Percentiles rank a stretch among this genome's conserved stretches.
Conservation (phyloP, 37 sponge, comb jelly and placozoan genomes). For the Diacarnus erythraeanus region DNA sequence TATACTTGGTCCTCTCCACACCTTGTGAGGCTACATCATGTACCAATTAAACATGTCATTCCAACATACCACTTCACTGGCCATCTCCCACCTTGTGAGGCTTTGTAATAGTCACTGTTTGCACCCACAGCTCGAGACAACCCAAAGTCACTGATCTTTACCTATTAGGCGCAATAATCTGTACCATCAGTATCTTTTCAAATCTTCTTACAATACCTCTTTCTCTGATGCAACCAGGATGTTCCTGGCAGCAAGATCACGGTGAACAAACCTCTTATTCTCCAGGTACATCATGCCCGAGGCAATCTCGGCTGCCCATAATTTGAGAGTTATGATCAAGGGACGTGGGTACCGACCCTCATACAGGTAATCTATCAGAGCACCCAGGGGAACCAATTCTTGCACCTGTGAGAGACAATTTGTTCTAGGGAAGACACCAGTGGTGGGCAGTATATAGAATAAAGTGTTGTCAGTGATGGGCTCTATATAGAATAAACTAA, state of each 20-base stretch:
- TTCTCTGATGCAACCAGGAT: constrained; percentile 78
- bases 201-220: constrained; percentile 16
- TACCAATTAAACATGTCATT: too few species aligned
- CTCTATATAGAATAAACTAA: too few species aligned
- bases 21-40: too few species aligned
- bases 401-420: constrained; percentile 60
- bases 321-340: constrained; percentile 56
- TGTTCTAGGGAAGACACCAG: background rate
- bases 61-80: constrained; percentile 96
- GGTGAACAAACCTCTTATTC: constrained; percentile 89
- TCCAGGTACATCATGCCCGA: constrained; percentile 95
- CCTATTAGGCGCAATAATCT: constrained; percentile 19
- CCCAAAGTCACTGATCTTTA: constrained; percentile 99
- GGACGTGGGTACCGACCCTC: constrained; percentile 61
- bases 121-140: constrained; percentile 93
- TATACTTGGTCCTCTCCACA: too few species aligned
- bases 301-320: constrained; percentile 95
- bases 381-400: constrained; percentile 79
- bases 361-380: constrained; percentile 85
- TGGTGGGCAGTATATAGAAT: background rate
- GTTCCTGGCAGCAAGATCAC: constrained; percentile 95
- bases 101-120: constrained; percentile 93
- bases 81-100: constrained; percentile 96
- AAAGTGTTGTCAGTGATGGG: background rate
- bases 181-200: too few species aligned